phyloP scores from a whole-genome alignment of 2,797 vertebrate genomes.

The Mastacembelus armatus region DNA sequence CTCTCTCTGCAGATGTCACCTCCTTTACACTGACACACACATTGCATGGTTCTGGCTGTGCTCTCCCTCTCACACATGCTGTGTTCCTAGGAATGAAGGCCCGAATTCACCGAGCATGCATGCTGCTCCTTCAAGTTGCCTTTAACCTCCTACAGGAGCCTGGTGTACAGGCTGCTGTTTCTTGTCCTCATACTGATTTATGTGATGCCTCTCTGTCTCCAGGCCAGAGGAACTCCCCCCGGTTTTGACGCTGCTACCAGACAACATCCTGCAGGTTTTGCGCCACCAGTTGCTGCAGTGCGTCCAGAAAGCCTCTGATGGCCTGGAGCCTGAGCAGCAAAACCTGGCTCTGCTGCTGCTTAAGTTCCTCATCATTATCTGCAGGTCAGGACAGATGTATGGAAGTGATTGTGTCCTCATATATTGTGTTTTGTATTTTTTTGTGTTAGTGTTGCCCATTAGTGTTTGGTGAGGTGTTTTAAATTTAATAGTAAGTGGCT shows the following conservation, averaged over 20 bases:
- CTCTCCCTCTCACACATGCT: constrained; percentile 25
- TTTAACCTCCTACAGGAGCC: neutral
- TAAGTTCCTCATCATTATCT: constrained; percentile 96
- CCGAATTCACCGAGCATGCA: constrained; percentile 30
- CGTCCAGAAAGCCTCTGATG: constrained; percentile 95
- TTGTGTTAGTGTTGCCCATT: neutral
- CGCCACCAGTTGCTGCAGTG: constrained; percentile 94
- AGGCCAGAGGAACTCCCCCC: constrained; percentile 95
- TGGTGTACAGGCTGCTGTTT: neutral
- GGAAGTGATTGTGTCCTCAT: neutral
- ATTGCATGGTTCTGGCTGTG: constrained; percentile 8
- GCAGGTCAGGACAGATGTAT: constrained; percentile 84
- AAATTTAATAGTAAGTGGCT: neutral
- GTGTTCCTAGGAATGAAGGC: constrained; percentile 6
- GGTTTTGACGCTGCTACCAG: constrained; percentile 93
- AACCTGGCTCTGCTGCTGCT: constrained; percentile 91
- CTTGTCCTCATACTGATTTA: neutral
- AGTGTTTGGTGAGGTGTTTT: neutral
- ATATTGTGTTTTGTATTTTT: neutral
- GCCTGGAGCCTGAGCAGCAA: constrained; percentile 94
- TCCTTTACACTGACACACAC: constrained; percentile 29
- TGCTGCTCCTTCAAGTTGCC: neutral
- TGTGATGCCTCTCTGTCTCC: constrained; percentile 33
- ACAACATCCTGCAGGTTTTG: constrained; percentile 97
- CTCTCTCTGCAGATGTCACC: constrained; percentile 41